Conservation (phyloP, 2,113 vertebrate species). For the Murina feae region DNA sequence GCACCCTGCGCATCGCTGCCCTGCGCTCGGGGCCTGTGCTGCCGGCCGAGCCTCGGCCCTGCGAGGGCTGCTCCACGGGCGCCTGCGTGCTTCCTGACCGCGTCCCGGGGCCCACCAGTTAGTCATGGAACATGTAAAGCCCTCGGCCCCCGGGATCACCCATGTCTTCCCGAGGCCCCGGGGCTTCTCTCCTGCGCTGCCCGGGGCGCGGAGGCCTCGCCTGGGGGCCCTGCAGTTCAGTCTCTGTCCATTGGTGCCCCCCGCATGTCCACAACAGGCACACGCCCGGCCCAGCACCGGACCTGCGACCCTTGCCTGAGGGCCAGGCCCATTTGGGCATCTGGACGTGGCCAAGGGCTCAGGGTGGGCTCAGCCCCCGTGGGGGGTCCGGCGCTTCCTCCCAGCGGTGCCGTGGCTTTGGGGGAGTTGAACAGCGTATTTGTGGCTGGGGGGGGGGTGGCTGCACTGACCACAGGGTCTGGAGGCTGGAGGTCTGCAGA, state of each 20-base stretch:
- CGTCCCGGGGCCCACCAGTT: neutral
- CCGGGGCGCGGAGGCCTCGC: neutral
- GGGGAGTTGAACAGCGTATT: fast-evolving
- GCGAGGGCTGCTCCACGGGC: neutral
- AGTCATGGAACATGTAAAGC: neutral
- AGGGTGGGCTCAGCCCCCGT: fast-evolving
- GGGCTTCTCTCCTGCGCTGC: neutral
- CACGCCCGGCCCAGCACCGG: too few species aligned
- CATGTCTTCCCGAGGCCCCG: neutral
- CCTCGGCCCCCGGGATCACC: neutral
- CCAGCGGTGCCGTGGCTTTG: fast-evolving
- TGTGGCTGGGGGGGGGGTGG: too few species aligned
- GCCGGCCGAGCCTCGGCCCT: fast-evolving
- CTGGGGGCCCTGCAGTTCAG: neutral
- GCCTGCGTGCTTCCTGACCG: too few species aligned
- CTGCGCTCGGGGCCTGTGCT: too few species aligned
- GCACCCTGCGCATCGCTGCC: neutral
- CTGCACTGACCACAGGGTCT: too few species aligned
- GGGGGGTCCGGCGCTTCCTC: neutral
- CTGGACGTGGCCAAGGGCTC: neutral
- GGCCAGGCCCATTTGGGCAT: neutral
- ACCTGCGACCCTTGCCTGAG: too few species aligned
- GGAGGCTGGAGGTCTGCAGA: too few species aligned
- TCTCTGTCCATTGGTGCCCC: too few species aligned
- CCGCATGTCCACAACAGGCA: too few species aligned